These are phyloP conservation scores for Polymixis flavicincta DNA, from an alignment of 2,888 invertebrate genomes.

Conservation along the genomic window DNA sequence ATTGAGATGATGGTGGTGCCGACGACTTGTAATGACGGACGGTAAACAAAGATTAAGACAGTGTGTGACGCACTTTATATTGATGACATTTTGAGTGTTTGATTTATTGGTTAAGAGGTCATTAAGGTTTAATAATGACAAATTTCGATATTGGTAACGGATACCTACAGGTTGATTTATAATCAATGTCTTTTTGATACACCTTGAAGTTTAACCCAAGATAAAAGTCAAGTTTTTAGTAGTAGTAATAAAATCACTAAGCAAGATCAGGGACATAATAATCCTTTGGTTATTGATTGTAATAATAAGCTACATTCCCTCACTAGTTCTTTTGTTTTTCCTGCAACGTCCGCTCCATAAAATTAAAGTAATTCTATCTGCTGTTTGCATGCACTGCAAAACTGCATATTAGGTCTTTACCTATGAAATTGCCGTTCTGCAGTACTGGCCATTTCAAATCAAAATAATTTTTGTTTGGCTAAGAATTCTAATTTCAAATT, in stretches of 20 bases:
- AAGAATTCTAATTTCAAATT: too few relatives aligned
- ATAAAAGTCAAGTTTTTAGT: neutral
- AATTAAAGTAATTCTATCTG: neutral
- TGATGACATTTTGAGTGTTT: conserved; percentile 31
- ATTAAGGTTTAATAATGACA: conserved; percentile 1
- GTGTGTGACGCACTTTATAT: conserved; percentile 44
- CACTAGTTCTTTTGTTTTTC: neutral
- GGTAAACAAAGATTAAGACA: conserved; percentile 40
- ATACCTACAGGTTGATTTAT: neutral
- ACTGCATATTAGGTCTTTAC: too few relatives aligned
- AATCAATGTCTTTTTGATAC: neutral
- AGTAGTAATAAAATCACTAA: neutral
- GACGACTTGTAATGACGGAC: conserved; percentile 45
- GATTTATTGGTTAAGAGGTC: conserved; percentile 29
- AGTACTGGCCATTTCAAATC: too few relatives aligned
- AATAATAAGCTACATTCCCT: neutral
- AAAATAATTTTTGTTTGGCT: too few relatives aligned
- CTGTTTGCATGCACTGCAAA: neutral
- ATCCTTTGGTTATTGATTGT: neutral
- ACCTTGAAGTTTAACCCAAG: too few relatives aligned
- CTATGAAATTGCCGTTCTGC: too few relatives aligned
- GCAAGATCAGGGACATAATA: neutral
- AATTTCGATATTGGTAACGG: conserved; percentile 8
- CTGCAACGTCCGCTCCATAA: neutral
- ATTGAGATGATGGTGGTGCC: conserved; percentile 32